phyloP scores from a whole-genome alignment of 2,113 vertebrate species.

The Nothoprocta perdicaria region DNA sequence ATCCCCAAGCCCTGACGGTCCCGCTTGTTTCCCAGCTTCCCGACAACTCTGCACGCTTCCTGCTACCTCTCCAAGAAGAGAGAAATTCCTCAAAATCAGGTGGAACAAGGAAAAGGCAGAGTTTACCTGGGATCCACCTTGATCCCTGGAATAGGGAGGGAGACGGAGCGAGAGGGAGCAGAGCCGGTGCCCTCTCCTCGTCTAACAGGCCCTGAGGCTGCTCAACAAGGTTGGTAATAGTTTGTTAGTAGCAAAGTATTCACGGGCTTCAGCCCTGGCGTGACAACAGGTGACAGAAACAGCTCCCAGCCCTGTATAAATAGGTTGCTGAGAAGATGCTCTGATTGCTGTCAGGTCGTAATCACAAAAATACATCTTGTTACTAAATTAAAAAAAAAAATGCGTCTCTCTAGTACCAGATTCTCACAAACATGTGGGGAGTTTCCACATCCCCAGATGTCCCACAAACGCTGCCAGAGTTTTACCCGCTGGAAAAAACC shows the following conservation, averaged over 20 bases:
- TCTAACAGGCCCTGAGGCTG: neutral
- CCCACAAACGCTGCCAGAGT: conserved; percentile 59
- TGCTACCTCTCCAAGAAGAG: neutral
- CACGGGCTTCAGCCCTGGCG: neutral
- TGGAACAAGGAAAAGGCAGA: neutral
- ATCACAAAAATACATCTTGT: neutral
- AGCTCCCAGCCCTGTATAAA: conserved; percentile 6
- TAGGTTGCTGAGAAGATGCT: neutral
- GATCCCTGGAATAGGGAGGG: neutral
- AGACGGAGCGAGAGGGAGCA: neutral
- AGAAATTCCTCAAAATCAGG: neutral
- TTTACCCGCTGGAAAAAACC: conserved; percentile 42
- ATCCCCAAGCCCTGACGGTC: neutral
- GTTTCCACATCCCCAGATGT: conserved; percentile 56
- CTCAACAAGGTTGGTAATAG: neutral
- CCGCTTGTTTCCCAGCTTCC: neutral
- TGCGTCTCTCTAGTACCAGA: conserved; percentile 26
- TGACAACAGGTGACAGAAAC: neutral
- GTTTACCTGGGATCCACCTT: neutral
- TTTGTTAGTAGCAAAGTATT: no score
- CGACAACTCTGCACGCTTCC: neutral
- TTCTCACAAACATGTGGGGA: conserved; percentile 56
- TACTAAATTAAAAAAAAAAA: conserved; percentile 56
- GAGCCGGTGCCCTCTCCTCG: neutral
- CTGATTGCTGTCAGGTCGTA: conserved; percentile 2